Conservation (phyloP, 2,113 vertebrate species). For the Pterocles gutturalis region DNA sequence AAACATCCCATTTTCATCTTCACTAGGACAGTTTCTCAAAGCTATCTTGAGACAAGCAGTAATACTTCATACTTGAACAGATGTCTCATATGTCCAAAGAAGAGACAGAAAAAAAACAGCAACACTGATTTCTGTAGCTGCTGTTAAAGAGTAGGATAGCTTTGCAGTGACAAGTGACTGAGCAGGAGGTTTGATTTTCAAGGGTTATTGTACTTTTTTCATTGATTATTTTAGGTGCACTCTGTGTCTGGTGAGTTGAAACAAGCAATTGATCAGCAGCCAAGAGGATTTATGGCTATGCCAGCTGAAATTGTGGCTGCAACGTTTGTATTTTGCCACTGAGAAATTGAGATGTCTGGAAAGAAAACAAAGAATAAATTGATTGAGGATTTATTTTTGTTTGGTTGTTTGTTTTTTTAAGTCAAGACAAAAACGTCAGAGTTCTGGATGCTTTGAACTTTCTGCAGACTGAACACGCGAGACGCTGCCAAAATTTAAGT, state of each 20-base stretch:
- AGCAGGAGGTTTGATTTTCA: neutral
- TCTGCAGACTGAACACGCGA: neutral
- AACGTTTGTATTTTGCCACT: constrained; percentile 43
- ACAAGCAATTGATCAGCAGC: constrained; percentile 21
- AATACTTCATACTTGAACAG: neutral
- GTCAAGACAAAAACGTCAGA: neutral
- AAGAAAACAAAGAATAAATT: constrained; percentile 23
- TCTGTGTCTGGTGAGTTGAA: neutral
- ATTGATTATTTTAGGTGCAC: constrained; percentile 37
- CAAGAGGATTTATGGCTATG: neutral
- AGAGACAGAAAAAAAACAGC: neutral
- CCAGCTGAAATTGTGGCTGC: neutral
- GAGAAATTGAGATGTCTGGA: constrained; percentile 46
- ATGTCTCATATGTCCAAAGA: accelerated
- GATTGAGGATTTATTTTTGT: neutral
- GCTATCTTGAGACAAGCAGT: neutral
- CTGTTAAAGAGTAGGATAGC: neutral
- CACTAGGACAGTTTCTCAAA: neutral
- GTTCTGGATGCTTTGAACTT: neutral
- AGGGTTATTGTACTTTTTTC: constrained; percentile 11
- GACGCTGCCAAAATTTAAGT: neutral
- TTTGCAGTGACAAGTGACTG: neutral
- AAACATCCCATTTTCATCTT: neutral
- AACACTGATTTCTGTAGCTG: neutral
- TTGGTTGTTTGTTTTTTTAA: neutral